Evolutionary conservation across 2,888 invertebrate genomes (phyloP), one percentile per base, ranked within the genome.

Genomic region (Danaus chrysippus): DNA sequence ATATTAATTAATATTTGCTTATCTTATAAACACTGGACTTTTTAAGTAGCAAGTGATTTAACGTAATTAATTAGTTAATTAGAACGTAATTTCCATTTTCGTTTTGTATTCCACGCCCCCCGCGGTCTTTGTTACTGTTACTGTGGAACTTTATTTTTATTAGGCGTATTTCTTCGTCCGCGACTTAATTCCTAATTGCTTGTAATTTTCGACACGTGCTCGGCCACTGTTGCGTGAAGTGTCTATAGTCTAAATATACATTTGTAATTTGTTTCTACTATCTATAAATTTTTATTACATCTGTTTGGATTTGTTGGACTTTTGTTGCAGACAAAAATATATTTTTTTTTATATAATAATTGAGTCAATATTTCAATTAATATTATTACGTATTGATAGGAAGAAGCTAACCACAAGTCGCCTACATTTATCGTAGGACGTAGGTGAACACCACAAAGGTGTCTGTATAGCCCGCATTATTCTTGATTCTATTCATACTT

Each of bases 401-500:
- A 68, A 64, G 66, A 59, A 62, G 54, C 56, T 62, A 55, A 68
- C 68, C 68, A 56, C 68, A 68, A 66, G 60, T 34, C 23, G 23
- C 8, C 23, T 34, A 5, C 23, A 6, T 34, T 34, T 34, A 34
- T 34, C 23, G 23, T 6, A 34, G 23, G 23, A 23, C 23, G 23
- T 23, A 68, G 62, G 64, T 61, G 61, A 65, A 59, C 61, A 56
- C 63, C 65, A 60, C 67, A 65, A 61, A 63, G 66, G 60, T 66
- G 53, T 61, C 61, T 54, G 57, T 69, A 70, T 70, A 69, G 70
- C 65, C 65, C 63, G 68, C 65, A 67, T 79, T 81, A 79, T 83
- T 78, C 82, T 78, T 76, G 76, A 70, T 78, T 66, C 77, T 81
- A 78, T 82, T 82, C 78, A 79, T 71, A 76, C 70, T 74, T 73